Evolutionary conservation across 2,888 invertebrate species (phyloP), one percentile per base, ranked within the genome.

Genomic region (Holacanthella duospinosa): DNA sequence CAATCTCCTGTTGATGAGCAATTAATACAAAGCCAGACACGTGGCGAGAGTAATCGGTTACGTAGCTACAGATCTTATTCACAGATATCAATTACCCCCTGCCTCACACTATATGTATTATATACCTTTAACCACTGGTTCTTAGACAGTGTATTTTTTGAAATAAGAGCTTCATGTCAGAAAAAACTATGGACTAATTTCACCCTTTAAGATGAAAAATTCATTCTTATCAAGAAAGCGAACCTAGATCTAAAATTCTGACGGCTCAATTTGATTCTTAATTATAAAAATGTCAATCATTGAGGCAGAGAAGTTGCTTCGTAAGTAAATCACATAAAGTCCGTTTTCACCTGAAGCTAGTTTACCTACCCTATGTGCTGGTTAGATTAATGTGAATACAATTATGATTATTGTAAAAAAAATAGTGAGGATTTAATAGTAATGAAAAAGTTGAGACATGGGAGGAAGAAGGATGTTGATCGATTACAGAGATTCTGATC

Each of bases 281-380:
- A 48, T 48, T 48, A 48, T 48, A 48, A 48, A 48, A 48, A 21
- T 48, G 48, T 48, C 48, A 48, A 48, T 48, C 48, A 48, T 21
- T 21, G 36, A 36, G 36, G 36, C 36, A 16, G 36, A 36, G 16
- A 36, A 16, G 36, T 36, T 36, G 16, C 4, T 21, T 9, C 4
- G 21, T 16, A 21, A 48, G 48, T 48, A 48, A 48, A 48, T 48
- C 48, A 48, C 48, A 48, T 48, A n/a, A n/a, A n/a, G n/a, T n/a
- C n/a, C n/a, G n/a, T 48, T 4, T n/a, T 48, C 48, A 48, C 19
- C 36, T 36, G 36, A 36, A 36, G 36, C n/a, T n/a, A n/a, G n/a
- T n/a, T n/a, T n/a, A n/a, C n/a, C n/a, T n/a, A n/a, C n/a, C n/a
- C n/a, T n/a, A n/a, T n/a, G n/a, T n/a, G n/a, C n/a, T n/a, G n/a